Evolutionary conservation across 2,113 vertebrate species (phyloP), one percentile per base, ranked within the genome.

Genomic region (Sceloporus undulatus): DNA sequence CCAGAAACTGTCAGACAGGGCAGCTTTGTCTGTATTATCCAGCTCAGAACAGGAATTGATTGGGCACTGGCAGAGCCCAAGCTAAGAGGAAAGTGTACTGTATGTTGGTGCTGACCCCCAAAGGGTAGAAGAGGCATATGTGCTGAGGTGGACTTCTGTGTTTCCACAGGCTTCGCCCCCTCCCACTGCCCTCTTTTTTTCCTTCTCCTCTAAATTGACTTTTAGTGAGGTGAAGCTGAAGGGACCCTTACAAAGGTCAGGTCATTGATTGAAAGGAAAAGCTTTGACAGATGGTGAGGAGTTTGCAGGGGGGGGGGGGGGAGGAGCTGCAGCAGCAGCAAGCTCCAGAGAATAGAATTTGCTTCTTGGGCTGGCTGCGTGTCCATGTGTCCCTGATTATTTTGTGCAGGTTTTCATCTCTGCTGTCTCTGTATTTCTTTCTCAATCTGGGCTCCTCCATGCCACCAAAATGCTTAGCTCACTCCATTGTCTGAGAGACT

Each of bases 401-500:
- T 94, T 92, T 87, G 84, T 93, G 91, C 92, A 19, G 54, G 85
- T 70, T 92, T 94, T 94, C 89, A 93, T 95, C 92, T 92, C 89
- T 90, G 79, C 91, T 94, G 85, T 91, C 94, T 27, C 68, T 94
- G 86, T 93, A 93, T 92, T 59, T 85, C 74, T 2, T 87, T 93
- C 91, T 94, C 92, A 92, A 93, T 95, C 94, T 94, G 92, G 81
- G 79, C 87, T 94, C 87, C 84, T 92, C 83, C 91, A 90, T 84
- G 90, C 92, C 92, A 94, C 79, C 93, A 94, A 94, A 95, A 93
- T 94, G 94, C 94, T 94, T 93, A 90, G 91, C 87, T 94, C 74
- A 38, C 92, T 94, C 91, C 88, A 90, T 95, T 94, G 94, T 96
- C 92, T 95, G 93, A 80, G 92, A 92, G 90, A 92, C 95, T 95